Evolutionary conservation across 2,888 invertebrate species (phyloP).

Genomic region (Cyaniris semiargus): DNA sequence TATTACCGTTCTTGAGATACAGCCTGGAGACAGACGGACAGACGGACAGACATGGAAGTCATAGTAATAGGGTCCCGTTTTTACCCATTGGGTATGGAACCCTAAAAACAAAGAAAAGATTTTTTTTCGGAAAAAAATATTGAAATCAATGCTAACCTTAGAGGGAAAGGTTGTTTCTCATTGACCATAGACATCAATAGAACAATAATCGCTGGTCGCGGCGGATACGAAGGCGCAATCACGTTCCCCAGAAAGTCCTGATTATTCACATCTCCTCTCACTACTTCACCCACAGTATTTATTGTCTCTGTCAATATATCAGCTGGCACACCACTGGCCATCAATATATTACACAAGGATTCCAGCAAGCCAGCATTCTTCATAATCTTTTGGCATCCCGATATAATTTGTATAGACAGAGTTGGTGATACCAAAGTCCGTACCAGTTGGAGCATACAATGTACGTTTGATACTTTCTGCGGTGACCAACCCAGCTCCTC

Average conservation of each 20-base stretch:
- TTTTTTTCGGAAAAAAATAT: neutral
- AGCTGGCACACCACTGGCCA: constrained; percentile 98
- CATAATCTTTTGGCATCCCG: constrained; percentile 94
- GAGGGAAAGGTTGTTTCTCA: constrained; percentile 95
- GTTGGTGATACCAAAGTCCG: constrained; percentile 96
- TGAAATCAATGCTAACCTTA: constrained; percentile 54
- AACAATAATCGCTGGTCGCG: constrained; percentile 95
- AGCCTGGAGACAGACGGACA: too few relatives aligned
- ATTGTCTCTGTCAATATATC: constrained; percentile 98
- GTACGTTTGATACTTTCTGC: constrained; percentile 96
- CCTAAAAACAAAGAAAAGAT: neutral
- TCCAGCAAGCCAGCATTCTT: constrained; percentile 85
- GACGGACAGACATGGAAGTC: too few relatives aligned
- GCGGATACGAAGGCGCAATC: constrained; percentile 95
- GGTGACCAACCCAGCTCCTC: constrained; percentile 92
- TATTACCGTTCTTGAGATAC: too few relatives aligned
- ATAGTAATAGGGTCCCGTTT: too few relatives aligned
- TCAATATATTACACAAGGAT: constrained; percentile 90
- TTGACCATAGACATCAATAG: constrained; percentile 99
- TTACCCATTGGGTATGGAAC: too few relatives aligned
- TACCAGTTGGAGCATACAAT: constrained; percentile 94
- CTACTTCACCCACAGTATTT: constrained; percentile 95
- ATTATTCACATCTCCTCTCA: constrained; percentile 93
- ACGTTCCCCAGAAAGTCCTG: constrained; percentile 95
- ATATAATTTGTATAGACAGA: constrained; percentile 91